These are phyloP conservation scores for Geotrypetes seraphini DNA, from an alignment of 2,797 vertebrate species.

Conservation along the genomic window DNA sequence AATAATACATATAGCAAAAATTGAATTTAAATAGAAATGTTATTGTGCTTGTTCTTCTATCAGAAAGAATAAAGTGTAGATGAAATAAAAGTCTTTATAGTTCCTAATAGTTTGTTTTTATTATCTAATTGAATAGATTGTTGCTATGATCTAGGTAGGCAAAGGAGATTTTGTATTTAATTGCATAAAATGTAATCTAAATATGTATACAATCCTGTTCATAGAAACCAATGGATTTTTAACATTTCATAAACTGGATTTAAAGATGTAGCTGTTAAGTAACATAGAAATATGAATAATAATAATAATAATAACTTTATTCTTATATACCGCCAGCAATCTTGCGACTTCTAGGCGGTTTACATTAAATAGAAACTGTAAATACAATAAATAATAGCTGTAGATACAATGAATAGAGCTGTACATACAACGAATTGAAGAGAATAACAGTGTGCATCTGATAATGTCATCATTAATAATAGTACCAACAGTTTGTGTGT, in stretches of 20 bases:
- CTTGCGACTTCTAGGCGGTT: too few relatives aligned
- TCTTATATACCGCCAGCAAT: too few relatives aligned
- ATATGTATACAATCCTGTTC: slow-evolving; percentile 27
- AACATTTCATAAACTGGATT: slow-evolving; percentile 3
- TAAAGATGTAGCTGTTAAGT: slow-evolving; percentile 8
- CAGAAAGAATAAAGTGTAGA: slow-evolving; percentile 77
- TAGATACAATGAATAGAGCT: too few relatives aligned
- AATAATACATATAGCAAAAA: slow-evolving; percentile 88
- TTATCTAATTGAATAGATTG: slow-evolving; percentile 73
- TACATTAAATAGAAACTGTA: too few relatives aligned
- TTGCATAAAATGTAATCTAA: slow-evolving; percentile 36
- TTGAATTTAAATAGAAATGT: slow-evolving; percentile 78
- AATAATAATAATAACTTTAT: too few relatives aligned
- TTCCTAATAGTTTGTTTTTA: slow-evolving; percentile 63
- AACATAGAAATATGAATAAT: too few relatives aligned
- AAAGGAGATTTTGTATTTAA: slow-evolving; percentile 54
- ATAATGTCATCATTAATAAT: too few relatives aligned
- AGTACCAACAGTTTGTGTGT: too few relatives aligned
- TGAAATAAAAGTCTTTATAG: slow-evolving; percentile 79
- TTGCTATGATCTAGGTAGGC: slow-evolving; percentile 38
- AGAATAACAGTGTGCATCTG: too few relatives aligned
- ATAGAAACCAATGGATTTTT: slow-evolving; percentile 34
- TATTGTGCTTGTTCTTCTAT: slow-evolving; percentile 58
- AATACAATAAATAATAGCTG: too few relatives aligned
- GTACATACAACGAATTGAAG: too few relatives aligned